Evolutionary conservation across 2,888 invertebrate genomes (phyloP), one percentile per base, ranked within the genome.

Genomic region (Nomada hirtipes): DNA sequence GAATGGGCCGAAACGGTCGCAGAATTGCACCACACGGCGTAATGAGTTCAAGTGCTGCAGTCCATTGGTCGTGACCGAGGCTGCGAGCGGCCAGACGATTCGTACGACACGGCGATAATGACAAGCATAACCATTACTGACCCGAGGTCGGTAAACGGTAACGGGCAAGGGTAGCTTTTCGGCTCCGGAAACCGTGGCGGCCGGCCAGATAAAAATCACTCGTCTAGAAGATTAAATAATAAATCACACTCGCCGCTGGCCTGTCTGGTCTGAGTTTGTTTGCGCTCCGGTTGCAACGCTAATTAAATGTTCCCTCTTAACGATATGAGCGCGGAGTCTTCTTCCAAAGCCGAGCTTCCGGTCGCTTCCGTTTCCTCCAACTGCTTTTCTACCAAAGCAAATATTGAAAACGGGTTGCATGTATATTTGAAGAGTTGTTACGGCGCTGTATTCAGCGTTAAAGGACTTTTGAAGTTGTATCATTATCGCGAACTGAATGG

Each of bases 31-130:
- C 81, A 65, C 84, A 68, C 71, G 65, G 77, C 65, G 77, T 80
- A 88, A 88, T 82, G 88, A 88, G 84, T 86, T 86, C 77, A 79
- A 85, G 85, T 83, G 88, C 76, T 79, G 87, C 79, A 83, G 88
- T 86, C 83, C 85, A 88, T 88, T 88, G 88, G 83, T 72, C 79
- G 80, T 83, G 83, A 68, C 71, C 64, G 76, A 55, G 78, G 77
- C 77, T 80, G 81, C 64, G 70, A 76, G 83, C 77, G 65, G 53
- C 77, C 79, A 79, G 79, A 81, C 87, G 84, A 87, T 87, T 86
- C 87, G 87, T 87, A 90, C 90, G 86, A 90, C 90, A 90, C 91
- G 90, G 92, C 90, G 92, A 92, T 92, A 92, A 92, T 92, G 91
- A 90, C 90, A 86, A 88, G 88, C 89, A 91, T 91, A 91, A 91